Conservation (phyloP, 2,888 invertebrate genomes). For the Hipparchia semele region DNA sequence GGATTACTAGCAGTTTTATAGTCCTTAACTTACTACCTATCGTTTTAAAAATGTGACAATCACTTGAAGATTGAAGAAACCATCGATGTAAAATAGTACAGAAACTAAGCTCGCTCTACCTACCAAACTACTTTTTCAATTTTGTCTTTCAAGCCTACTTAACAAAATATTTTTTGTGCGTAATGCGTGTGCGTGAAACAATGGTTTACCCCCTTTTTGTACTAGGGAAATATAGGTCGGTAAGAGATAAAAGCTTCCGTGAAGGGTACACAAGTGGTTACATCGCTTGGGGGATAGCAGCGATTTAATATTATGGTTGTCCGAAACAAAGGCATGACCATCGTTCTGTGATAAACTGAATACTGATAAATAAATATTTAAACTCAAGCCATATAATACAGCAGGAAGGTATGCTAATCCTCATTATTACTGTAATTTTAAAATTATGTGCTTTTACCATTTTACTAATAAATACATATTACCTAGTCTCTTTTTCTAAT, state of each 20-base stretch:
- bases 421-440: no score
- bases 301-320: constrained; percentile 26
- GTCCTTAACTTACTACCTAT: no score
- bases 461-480: no score
- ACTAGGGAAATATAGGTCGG: constrained; percentile 73
- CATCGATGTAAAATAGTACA: no score
- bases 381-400: not conserved
- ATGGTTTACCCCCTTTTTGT: constrained; percentile 83
- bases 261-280: constrained; percentile 51
- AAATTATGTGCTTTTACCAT: no score
- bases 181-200: constrained; percentile 84
- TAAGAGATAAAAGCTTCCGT: constrained; percentile 63
- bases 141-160: not conserved
- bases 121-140: not conserved
- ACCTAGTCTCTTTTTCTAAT: no score
- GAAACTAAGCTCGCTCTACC: not conserved
- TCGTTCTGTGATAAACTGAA: not conserved
- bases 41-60: no score
- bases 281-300: constrained; percentile 43
- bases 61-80: no score
- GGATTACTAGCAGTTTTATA: no score
- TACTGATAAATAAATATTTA: not conserved
- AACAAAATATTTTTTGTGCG: constrained; percentile 3
- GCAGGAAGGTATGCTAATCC: no score
- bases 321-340: constrained; percentile 18